These are phyloP conservation scores for Oxycera nigricornis DNA, from an alignment of 2,888 invertebrate genomes.

Conservation along the genomic window DNA sequence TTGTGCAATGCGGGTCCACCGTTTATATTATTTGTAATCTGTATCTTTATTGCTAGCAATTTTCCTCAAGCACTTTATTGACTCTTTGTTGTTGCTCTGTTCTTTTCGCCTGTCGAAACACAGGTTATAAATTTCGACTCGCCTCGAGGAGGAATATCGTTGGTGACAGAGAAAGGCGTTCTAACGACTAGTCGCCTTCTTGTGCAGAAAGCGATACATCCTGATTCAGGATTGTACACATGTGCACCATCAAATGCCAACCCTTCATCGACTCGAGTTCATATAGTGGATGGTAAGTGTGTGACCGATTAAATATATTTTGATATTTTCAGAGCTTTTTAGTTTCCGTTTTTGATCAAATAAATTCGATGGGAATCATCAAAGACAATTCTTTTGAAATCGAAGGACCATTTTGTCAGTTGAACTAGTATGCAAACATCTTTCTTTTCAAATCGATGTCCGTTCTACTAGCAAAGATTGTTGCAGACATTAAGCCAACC, in stretches of 20 bases:
- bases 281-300: slow-evolving; percentile 83
- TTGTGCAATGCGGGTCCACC: neutral
- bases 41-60: neutral
- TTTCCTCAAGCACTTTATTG: neutral
- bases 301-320: neutral
- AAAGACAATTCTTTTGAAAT: too few relatives aligned
- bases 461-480: too few relatives aligned
- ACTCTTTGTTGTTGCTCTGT: slow-evolving; percentile 13
- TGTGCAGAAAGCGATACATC: slow-evolving; percentile 80
- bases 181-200: slow-evolving; percentile 83
- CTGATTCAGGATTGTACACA: slow-evolving; percentile 83
- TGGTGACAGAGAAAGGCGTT: slow-evolving; percentile 85
- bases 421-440: too few relatives aligned
- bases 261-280: slow-evolving; percentile 78
- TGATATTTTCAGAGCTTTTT: too few relatives aligned
- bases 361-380: too few relatives aligned
- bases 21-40: neutral
- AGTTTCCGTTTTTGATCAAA: too few relatives aligned
- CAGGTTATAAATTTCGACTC: slow-evolving; percentile 91
- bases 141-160: slow-evolving; percentile 84
- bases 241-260: slow-evolving; percentile 86
- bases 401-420: too few relatives aligned
- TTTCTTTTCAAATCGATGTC: too few relatives aligned
- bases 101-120: slow-evolving; percentile 44
- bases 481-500: too few relatives aligned